A percentile compares a stretch with the other conserved stretches of the same genome.
phyloP scores from a whole-genome alignment of 2,113 vertebrate genomes.

The Oreotrochilus melanogaster region DNA sequence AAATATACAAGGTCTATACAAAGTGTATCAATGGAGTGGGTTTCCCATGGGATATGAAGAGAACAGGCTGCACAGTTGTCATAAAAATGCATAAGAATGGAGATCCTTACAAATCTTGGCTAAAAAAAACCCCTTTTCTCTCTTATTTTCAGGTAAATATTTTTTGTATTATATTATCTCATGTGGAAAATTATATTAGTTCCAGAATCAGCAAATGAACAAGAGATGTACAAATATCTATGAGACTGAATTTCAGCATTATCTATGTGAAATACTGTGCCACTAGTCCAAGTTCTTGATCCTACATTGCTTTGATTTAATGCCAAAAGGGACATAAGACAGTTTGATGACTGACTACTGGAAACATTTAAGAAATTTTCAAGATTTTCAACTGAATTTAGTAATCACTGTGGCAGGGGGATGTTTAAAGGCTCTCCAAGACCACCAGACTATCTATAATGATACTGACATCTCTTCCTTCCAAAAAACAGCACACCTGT shows the following conservation, averaged over 20 bases:
- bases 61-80: background rate
- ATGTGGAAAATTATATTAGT: background rate
- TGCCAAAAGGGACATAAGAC: background rate
- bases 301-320: background rate
- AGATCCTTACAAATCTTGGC: background rate
- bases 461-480: background rate
- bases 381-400: background rate
- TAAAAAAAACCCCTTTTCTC: background rate
- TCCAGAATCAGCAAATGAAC: background rate
- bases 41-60: background rate
- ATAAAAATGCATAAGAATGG: background rate
- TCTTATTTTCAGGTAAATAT: background rate
- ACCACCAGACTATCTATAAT: background rate
- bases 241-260: background rate
- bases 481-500: background rate
- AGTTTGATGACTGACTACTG: background rate
- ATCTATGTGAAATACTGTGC: background rate
- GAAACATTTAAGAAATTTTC: background rate
- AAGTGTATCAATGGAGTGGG: background rate
- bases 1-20: background rate
- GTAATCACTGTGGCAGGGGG: background rate
- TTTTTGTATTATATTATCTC: background rate
- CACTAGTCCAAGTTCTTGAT: background rate
- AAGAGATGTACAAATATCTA: background rate
- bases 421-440: background rate